A percentile compares a stretch with the other conserved stretches of the same genome.
Evolutionary conservation across 2,113 vertebrate genomes (phyloP).

Genomic region (Rynchops niger): DNA sequence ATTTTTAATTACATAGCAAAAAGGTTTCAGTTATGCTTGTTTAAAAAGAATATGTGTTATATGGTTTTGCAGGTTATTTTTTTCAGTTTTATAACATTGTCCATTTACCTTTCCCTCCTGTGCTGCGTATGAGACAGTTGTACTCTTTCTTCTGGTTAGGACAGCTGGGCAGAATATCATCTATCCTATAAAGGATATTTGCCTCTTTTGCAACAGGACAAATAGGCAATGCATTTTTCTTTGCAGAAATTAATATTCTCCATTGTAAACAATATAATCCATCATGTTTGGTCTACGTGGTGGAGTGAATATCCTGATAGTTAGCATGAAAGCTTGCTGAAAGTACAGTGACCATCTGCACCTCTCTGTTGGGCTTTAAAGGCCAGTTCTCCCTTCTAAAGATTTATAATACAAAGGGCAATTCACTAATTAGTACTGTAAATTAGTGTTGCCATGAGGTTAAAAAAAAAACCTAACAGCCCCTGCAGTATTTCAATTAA

Average conservation of each 20-base stretch:
- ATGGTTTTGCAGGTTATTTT: background rate
- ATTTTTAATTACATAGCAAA: background rate
- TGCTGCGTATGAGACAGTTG: slow-evolving; percentile 40
- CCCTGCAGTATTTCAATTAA: slow-evolving; percentile 77
- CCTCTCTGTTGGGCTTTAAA: slow-evolving; percentile 61
- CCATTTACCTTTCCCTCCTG: slow-evolving; percentile 27
- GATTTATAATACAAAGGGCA: slow-evolving; percentile 68
- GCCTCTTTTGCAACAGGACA: slow-evolving; percentile 63
- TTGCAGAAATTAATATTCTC: slow-evolving; percentile 64
- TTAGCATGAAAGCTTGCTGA: background rate
- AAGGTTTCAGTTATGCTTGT: background rate
- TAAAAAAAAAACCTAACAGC: slow-evolving; percentile 56
- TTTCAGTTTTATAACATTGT: slow-evolving; percentile 41
- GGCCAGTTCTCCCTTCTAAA: slow-evolving; percentile 63
- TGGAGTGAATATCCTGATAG: slow-evolving; percentile 46
- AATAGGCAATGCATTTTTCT: slow-evolving; percentile 56
- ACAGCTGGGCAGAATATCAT: slow-evolving; percentile 29
- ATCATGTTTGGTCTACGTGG: slow-evolving; percentile 32
- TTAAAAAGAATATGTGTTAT: background rate
- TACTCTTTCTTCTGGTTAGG: slow-evolving; percentile 59
- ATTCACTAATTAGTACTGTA: slow-evolving; percentile 71
- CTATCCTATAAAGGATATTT: slow-evolving; percentile 59
- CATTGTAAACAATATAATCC: slow-evolving; percentile 60
- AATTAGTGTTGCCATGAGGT: slow-evolving; percentile 73
- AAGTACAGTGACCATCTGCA: slow-evolving; percentile 44